phyloP scores from a whole-genome alignment of 2,113 vertebrate genomes.

The Solea solea region DNA sequence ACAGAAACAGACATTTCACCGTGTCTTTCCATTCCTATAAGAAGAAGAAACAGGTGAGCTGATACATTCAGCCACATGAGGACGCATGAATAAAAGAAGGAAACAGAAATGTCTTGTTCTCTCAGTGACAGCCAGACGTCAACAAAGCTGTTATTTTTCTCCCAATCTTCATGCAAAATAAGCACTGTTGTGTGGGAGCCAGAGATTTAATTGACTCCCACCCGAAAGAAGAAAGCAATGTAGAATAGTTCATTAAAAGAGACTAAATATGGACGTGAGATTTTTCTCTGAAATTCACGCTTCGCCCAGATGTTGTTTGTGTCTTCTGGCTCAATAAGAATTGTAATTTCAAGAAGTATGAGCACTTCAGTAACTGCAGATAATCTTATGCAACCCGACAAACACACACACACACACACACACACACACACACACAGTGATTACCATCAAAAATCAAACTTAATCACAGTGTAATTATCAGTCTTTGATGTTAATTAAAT shows the following conservation, averaged over 20 bases:
- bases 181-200: conserved; percentile 18
- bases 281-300: conserved; percentile 40
- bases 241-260: conserved; percentile 46
- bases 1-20: conserved; percentile 30
- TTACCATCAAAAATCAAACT: conserved; percentile 4
- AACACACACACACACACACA: not conserved
- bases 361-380: not conserved
- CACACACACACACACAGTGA: not conserved
- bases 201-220: conserved; percentile 42
- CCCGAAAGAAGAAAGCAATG: conserved; percentile 23
- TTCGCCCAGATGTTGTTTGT: conserved; percentile 24
- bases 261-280: conserved; percentile 60
- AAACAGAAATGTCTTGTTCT: no score
- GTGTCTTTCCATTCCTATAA: conserved; percentile 20
- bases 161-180: conserved; percentile 7
- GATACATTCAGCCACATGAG: no score
- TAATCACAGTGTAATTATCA: conserved; percentile 1
- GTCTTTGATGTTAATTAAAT: not conserved
- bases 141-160: no score
- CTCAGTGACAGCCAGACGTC: no score
- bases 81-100: no score
- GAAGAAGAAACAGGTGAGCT: not conserved
- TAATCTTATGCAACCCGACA: not conserved
- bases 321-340: not conserved
- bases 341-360: not conserved